Evolutionary conservation across 2,113 vertebrate genomes (phyloP).

Genomic region (Forbesichthys agassizii): DNA sequence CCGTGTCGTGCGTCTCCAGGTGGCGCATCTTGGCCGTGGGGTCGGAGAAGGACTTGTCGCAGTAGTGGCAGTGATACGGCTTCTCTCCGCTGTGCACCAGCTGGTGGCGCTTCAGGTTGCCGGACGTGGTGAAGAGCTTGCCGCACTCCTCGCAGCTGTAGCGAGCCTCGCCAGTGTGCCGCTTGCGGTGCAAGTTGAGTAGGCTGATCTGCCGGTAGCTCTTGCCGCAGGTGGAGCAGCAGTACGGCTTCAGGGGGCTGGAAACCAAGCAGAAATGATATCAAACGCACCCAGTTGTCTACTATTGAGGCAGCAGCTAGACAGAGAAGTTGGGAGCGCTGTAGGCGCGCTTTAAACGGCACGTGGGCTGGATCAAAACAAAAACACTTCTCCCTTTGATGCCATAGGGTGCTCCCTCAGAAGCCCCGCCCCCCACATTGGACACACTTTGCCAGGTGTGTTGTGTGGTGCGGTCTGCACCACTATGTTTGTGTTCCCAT

Average conservation of each 20-base stretch:
- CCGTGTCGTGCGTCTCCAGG: conserved; percentile 92
- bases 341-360: too few relatives aligned
- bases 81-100: conserved; percentile 98
- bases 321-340: too few relatives aligned
- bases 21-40: conserved; percentile 98
- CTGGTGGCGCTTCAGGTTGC: conserved; percentile 96
- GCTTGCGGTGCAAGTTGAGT: conserved; percentile 94
- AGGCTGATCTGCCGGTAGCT: conserved; percentile 97
- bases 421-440: too few relatives aligned
- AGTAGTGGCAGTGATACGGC: conserved; percentile 94
- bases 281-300: too few relatives aligned
- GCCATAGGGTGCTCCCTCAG: too few relatives aligned
- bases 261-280: too few relatives aligned
- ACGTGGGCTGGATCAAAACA: too few relatives aligned
- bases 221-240: conserved; percentile 93
- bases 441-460: too few relatives aligned
- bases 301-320: too few relatives aligned
- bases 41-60: conserved; percentile 92
- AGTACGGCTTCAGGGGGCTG: conserved; percentile 92
- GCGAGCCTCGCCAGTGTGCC: conserved; percentile 93
- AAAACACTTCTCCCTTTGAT: too few relatives aligned
- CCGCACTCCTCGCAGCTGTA: conserved; percentile 93
- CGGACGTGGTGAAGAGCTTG: conserved; percentile 95
- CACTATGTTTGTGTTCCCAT: too few relatives aligned
- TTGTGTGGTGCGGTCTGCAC: too few relatives aligned